phyloP scores from a whole-genome alignment of 2,113 vertebrate genomes.

The Condylura cristata region DNA sequence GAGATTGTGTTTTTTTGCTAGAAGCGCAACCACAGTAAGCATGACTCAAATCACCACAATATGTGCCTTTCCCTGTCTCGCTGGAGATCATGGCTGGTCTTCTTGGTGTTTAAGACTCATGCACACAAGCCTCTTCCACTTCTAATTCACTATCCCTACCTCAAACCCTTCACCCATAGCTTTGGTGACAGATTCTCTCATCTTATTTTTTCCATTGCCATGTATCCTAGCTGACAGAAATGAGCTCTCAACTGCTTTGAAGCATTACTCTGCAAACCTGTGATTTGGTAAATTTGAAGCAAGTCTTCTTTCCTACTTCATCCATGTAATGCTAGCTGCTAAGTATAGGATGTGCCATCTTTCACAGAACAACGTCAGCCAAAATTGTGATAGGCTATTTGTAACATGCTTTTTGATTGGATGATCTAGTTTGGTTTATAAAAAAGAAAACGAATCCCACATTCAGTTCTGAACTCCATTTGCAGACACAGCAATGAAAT shows the following conservation, averaged over 20 bases:
- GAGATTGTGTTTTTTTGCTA: not conserved
- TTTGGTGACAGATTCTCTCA: slow-evolving; percentile 21
- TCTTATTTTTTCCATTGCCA: not conserved
- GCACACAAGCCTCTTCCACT: not conserved
- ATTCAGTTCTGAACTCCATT: not conserved
- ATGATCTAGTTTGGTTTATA: slow-evolving; percentile 6
- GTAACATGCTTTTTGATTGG: not conserved
- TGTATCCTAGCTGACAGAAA: not conserved
- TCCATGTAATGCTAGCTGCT: not conserved
- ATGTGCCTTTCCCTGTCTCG: not conserved
- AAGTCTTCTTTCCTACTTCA: not conserved
- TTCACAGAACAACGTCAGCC: not conserved
- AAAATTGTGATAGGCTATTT: not conserved
- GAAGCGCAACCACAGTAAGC: not conserved
- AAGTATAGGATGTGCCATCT: not conserved
- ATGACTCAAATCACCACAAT: not conserved
- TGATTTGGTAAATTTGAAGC: slow-evolving; percentile 34
- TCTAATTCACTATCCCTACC: not conserved
- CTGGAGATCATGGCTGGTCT: not conserved
- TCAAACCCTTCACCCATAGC: not conserved
- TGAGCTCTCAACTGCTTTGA: not conserved
- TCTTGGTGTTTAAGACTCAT: not conserved
- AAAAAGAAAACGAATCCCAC: slow-evolving; percentile 28
- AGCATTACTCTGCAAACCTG: not conserved
- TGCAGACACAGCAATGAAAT: not conserved